Conservation (phyloP, 2,113 vertebrate genomes). For the Tapirus terrestris region DNA sequence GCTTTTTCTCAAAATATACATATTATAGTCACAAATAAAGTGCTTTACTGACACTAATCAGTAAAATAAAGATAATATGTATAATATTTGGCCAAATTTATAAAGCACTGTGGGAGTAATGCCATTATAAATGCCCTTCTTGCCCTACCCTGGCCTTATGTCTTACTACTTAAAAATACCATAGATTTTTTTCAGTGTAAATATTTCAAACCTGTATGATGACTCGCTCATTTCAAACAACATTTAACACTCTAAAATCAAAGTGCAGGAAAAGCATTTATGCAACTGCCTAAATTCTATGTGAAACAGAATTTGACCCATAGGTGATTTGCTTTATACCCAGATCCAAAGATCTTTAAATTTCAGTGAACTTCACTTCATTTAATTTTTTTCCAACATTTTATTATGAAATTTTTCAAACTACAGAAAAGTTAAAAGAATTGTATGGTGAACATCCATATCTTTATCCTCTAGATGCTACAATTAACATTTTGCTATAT, state of each 20-base stretch:
- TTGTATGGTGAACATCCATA: background rate
- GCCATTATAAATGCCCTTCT: constrained; percentile 11
- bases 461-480: background rate
- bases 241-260: background rate
- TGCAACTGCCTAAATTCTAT: background rate
- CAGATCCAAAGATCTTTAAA: background rate
- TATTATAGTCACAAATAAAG: background rate
- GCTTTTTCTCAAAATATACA: background rate
- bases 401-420: constrained; percentile 7
- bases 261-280: constrained; percentile 33
- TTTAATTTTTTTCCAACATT: background rate
- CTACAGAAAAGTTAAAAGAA: background rate
- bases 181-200: constrained; percentile 1
- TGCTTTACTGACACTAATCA: constrained; percentile 23
- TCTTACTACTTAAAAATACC: constrained; percentile 28
- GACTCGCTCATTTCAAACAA: background rate
- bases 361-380: background rate
- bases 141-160: background rate
- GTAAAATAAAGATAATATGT: background rate
- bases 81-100: constrained; percentile 2
- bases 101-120: background rate
- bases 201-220: constrained; percentile 29
- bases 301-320: constrained; percentile 47
- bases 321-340: constrained; percentile 13
- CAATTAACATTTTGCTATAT: background rate